Evolutionary conservation across 2,888 invertebrate species (phyloP), one percentile per base, ranked within the genome.

Genomic region (Odontothrips loti): DNA sequence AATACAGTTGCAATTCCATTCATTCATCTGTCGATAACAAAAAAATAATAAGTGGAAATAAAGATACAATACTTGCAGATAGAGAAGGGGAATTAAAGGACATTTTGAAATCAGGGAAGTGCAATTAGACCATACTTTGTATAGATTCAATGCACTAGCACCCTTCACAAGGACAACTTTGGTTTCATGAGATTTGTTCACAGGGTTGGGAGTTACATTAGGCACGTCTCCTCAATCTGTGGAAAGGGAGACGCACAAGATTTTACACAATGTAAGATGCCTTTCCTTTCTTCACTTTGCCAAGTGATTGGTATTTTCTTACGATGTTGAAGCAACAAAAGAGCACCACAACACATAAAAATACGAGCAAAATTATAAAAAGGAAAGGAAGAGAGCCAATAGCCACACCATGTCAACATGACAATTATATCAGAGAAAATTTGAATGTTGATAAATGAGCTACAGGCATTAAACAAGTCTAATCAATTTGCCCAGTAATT

Each of bases 401-500:
- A 75, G 68, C 68, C n/a, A 75, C 68, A 75, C 68, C 27, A 11
- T 27, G 68, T 75, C 68, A 75, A 75, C 68, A 75, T 75, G 68
- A 75, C 68, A 75, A 75, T 23, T 75, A 27, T 75, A 75, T 75
- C 68, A 75, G 68, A 75, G 68, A 75, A 75, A 75, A 75, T 23
- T 12, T 23, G 68, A 75, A 75, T 75, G 68, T 75, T 75, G 68
- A 75, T 75, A 75, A 75, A 75, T 75, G 68, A 75, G 68, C 68
- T 75, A 75, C 68, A 75, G 68, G 68, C 68, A 27, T 89, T 85
- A 27, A 58, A 58, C 58, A 20, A 8, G 68, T 75, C 68, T 75
- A 75, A 75, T 75, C 23, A 75, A 75, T 75, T 75, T 27, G 68
- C 68, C 68, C 68, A 75, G 12, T 75, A 75, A 75, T 75, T 75